A percentile compares a stretch with the other conserved stretches of the same genome.
Conservation (phyloP, 1,140 invertebrate species). For the Pseudachorutes palmiensis region DNA sequence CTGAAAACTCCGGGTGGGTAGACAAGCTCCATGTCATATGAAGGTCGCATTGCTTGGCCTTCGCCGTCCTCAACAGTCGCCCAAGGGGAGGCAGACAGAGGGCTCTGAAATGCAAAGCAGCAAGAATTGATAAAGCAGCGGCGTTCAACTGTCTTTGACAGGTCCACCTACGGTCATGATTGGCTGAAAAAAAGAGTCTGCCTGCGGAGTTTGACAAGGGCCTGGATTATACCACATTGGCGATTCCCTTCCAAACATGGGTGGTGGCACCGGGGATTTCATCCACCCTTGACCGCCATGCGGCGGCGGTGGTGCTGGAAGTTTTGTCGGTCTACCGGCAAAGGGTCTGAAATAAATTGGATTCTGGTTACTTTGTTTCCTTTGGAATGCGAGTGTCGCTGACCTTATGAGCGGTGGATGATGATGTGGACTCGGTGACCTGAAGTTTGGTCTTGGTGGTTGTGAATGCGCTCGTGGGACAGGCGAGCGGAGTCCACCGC, state of each 20-base stretch:
- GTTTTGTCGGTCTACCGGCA: not conserved
- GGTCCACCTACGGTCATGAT: too few species aligned
- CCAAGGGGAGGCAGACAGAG: too few species aligned
- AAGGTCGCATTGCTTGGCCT: too few species aligned
- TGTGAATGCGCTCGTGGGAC: not conserved
- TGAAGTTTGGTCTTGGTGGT: not conserved
- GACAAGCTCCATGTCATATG: slow-evolving; percentile 36
- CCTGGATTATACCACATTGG: too few species aligned
- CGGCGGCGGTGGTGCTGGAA: slow-evolving; percentile 1
- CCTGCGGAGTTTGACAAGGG: too few species aligned
- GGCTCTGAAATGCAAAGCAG: too few species aligned
- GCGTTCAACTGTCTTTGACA: too few species aligned
- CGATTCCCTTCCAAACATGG: not conserved
- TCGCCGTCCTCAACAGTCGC: too few species aligned
- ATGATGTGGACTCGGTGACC: not conserved
- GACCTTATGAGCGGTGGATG: not conserved
- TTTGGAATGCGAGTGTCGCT: not conserved
- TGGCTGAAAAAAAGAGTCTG: too few species aligned
- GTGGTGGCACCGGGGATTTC: not conserved
- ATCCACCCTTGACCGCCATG: too few species aligned
- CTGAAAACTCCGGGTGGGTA: slow-evolving; percentile 33
- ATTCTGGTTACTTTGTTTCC: not conserved
- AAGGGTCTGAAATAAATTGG: not conserved
- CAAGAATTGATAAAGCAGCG: too few species aligned
- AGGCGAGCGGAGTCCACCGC: not conserved